phyloP scores from a whole-genome alignment of 2,113 vertebrate genomes.

The Polypterus bichir region DNA sequence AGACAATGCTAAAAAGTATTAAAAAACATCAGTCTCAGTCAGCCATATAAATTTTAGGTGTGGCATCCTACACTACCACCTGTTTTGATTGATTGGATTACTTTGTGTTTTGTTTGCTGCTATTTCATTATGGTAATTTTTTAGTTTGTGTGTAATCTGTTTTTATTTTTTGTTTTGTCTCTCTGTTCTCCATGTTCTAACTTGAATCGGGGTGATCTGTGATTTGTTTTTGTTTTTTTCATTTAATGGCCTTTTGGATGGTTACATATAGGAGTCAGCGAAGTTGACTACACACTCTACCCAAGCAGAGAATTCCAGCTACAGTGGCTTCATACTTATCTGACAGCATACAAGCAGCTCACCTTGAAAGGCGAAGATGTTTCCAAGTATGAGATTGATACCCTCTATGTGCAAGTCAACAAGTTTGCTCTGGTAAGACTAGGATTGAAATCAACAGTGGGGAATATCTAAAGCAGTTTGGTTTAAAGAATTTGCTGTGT shows the following conservation, averaged over 20 bases:
- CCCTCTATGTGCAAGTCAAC: conserved; percentile 88
- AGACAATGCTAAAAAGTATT: too few species aligned
- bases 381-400: conserved; percentile 65
- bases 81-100: conserved; percentile 15
- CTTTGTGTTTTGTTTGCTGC: background rate
- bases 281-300: conserved; percentile 71
- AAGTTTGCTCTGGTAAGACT: conserved; percentile 85
- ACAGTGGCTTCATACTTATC: conserved; percentile 74
- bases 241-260: too few species aligned
- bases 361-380: conserved; percentile 48
- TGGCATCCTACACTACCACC: too few species aligned
- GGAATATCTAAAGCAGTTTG: too few species aligned
- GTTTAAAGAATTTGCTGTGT: too few species aligned
- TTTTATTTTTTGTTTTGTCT: too few species aligned
- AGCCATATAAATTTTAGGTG: too few species aligned
- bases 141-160: too few species aligned
- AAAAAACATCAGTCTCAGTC: too few species aligned
- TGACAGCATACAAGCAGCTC: conserved; percentile 71
- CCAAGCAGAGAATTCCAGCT: conserved; percentile 71
- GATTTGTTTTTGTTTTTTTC: too few species aligned
- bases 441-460: background rate
- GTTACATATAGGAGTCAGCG: conserved; percentile 63
- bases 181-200: too few species aligned
- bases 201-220: too few species aligned
- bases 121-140: conserved; percentile 2